Conservation (phyloP, 2,113 vertebrate genomes). For the Oryzias javanicus region DNA sequence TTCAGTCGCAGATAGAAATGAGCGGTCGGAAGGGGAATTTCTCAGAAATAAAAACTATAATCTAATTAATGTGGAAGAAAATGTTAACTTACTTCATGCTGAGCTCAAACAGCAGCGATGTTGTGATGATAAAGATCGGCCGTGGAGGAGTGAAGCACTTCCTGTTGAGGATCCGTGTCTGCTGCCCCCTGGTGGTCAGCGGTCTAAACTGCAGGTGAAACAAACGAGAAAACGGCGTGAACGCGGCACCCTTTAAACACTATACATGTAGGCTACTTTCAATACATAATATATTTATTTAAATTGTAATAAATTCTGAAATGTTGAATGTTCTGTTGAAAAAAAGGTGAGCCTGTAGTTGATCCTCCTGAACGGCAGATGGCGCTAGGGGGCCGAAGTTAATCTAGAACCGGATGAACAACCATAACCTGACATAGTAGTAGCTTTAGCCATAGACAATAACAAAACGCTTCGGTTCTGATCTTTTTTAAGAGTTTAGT, state of each 20-base stretch:
- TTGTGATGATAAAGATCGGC: fast-evolving
- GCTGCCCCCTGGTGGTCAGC: slow-evolving; percentile 38
- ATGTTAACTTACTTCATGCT: slow-evolving; percentile 63
- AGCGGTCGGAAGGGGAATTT: not conserved
- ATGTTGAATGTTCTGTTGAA: too few species aligned
- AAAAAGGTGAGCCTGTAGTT: not conserved
- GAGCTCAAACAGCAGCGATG: not conserved
- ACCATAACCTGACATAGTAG: not conserved
- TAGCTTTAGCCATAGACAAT: not conserved
- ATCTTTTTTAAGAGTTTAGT: not conserved
- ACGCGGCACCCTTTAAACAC: too few species aligned
- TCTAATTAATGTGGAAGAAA: not conserved
- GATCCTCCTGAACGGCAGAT: not conserved
- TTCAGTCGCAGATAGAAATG: too few species aligned
- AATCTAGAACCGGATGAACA: slow-evolving; percentile 19
- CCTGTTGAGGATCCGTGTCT: slow-evolving; percentile 8
- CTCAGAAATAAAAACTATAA: not conserved
- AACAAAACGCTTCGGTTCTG: not conserved
- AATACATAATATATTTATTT: too few species aligned
- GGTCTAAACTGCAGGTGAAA: not conserved
- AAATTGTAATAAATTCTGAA: too few species aligned
- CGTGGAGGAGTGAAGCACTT: not conserved
- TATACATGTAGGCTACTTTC: too few species aligned
- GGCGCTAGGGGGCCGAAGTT: not conserved
- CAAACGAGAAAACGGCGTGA: too few species aligned